Conservation (phyloP, 2,888 invertebrate species). For the Oligia strigilis region DNA sequence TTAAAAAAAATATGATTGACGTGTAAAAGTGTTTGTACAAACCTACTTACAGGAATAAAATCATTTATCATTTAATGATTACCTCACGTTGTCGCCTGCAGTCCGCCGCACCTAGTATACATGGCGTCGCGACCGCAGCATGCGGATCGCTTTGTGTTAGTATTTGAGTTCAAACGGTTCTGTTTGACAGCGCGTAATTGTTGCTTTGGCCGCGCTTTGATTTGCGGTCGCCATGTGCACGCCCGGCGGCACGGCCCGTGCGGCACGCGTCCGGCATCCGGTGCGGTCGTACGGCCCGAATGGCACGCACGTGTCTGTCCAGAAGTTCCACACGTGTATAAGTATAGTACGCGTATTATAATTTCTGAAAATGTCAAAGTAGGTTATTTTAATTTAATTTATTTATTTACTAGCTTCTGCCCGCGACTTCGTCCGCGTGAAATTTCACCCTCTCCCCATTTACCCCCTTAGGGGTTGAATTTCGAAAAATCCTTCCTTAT, state of each 20-base stretch:
- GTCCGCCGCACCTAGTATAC: not conserved
- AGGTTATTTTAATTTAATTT: not conserved
- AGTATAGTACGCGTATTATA: not conserved
- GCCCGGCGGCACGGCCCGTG: not conserved
- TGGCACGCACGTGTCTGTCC: not conserved
- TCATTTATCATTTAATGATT: not conserved
- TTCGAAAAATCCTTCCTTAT: too few species aligned
- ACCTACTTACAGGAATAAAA: too few species aligned
- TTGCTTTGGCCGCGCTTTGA: conserved; percentile 51
- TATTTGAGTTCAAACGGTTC: conserved; percentile 42
- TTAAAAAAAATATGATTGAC: too few species aligned
- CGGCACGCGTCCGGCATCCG: not conserved
- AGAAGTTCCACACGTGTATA: not conserved
- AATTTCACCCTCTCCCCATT: too few species aligned
- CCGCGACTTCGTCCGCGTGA: too few species aligned
- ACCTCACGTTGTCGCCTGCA: not conserved
- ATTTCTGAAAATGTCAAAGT: not conserved
- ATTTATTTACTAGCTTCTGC: too few species aligned
- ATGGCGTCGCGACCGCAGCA: conserved; percentile 15
- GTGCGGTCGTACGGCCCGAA: not conserved
- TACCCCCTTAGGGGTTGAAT: too few species aligned
- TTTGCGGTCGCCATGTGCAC: conserved; percentile 58
- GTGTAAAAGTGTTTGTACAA: too few species aligned
- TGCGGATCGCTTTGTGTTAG: conserved; percentile 35
- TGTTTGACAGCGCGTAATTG: conserved; percentile 47